Evolutionary conservation across 2,797 vertebrate genomes (phyloP).

Genomic region (Sitta carolinensis): DNA sequence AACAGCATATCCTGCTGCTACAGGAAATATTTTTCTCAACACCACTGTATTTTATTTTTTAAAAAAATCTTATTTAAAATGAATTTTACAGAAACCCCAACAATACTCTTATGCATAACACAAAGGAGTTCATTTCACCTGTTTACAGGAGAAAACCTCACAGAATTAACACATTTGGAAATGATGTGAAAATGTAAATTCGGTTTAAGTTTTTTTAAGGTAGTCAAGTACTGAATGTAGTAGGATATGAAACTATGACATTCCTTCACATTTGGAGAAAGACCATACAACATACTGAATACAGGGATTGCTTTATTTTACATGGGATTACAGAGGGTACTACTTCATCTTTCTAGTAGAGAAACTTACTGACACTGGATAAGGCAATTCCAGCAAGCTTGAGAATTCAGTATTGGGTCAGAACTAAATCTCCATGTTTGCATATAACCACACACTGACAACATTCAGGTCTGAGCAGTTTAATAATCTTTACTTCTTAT

Average conservation of each 20-base stretch:
- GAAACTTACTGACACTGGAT: not conserved
- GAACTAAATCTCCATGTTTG: not conserved
- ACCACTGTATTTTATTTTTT: constrained; percentile 36
- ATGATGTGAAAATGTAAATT: constrained; percentile 26
- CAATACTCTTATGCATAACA: not conserved
- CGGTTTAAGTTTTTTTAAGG: not conserved
- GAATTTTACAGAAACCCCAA: constrained; percentile 2
- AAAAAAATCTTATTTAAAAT: constrained; percentile 20
- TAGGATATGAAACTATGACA: not conserved
- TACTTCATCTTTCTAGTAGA: not conserved
- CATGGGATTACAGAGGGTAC: not conserved
- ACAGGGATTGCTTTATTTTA: not conserved
- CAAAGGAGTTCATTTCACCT: not conserved
- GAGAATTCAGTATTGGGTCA: not conserved
- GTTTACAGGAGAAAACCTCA: constrained; percentile 33
- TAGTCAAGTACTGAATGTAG: not conserved
- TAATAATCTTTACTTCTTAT: constrained; percentile 11
- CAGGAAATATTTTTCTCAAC: constrained; percentile 65
- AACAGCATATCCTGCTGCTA: constrained; percentile 59
- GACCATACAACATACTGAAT: not conserved
- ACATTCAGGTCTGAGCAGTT: not conserved
- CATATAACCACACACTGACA: constrained; percentile 8
- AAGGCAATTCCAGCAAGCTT: not conserved
- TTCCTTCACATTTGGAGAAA: not conserved
- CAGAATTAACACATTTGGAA: constrained; percentile 27